Evolutionary conservation across 2,797 vertebrate species (phyloP).

Genomic region (Sardinella longiceps): DNA sequence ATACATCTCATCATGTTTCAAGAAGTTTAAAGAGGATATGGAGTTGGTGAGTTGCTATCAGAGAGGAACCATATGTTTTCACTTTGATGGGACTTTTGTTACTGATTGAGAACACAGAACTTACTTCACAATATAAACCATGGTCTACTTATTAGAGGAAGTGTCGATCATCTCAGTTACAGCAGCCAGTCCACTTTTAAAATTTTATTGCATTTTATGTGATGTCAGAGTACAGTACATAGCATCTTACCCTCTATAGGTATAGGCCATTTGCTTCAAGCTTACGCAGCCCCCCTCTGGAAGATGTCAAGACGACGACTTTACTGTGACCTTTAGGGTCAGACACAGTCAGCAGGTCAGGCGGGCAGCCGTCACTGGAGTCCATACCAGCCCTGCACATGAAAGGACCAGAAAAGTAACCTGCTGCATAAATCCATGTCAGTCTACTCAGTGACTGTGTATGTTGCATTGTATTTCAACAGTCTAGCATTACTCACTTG

Average conservation of each 20-base stretch:
- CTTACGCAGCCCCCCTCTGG: neutral
- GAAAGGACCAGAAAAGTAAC: conserved; percentile 46
- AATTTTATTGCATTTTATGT: neutral
- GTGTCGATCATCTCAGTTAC: neutral
- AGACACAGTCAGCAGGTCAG: conserved; percentile 46
- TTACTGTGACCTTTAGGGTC: conserved; percentile 42
- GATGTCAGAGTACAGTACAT: neutral
- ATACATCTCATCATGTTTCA: neutral
- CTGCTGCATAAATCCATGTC: conserved; percentile 27
- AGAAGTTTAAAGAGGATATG: conserved; percentile 26
- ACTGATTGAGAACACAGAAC: neutral
- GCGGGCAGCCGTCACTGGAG: conserved; percentile 29
- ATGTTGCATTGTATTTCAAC: neutral
- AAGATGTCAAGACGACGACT: neutral
- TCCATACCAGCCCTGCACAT: conserved; percentile 32
- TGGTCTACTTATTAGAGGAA: neutral
- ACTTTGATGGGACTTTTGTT: neutral
- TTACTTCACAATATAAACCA: neutral
- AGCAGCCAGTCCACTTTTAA: neutral
- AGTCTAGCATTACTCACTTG: neutral
- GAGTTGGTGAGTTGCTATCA: neutral
- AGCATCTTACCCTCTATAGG: neutral
- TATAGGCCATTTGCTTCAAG: neutral
- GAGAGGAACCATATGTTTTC: conserved; percentile 1
- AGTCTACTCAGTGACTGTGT: conserved; percentile 22